phyloP scores from a whole-genome alignment of 2,797 vertebrate genomes.

The Onychomys torridus region DNA sequence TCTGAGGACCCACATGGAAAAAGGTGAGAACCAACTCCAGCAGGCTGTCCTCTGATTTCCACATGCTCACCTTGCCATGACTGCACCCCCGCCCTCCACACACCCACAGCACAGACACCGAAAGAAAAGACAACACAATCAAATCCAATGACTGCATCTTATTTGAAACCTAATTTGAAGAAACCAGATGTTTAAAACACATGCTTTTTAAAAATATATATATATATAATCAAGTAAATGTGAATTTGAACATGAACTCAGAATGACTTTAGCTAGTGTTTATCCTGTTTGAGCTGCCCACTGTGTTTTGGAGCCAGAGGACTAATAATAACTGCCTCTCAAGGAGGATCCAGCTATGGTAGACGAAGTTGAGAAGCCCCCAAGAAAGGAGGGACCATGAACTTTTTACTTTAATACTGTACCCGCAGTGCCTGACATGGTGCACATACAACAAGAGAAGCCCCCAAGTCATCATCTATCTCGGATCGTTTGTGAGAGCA shows the following conservation, averaged over 20 bases:
- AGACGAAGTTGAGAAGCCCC: neutral
- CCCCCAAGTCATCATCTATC: neutral
- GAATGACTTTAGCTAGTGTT: neutral
- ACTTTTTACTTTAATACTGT: neutral
- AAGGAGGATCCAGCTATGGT: neutral
- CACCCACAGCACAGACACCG: neutral
- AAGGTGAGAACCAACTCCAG: neutral
- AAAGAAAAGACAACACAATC: neutral
- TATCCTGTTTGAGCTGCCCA: neutral
- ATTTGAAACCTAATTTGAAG: constrained; percentile 13
- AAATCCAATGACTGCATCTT: neutral
- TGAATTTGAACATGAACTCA: neutral
- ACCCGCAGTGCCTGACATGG: neutral
- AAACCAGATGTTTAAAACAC: neutral
- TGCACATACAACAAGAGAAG: fast-evolving
- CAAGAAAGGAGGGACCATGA: neutral
- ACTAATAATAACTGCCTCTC: neutral
- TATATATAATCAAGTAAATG: neutral
- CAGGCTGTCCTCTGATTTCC: neutral
- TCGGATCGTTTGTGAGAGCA: neutral
- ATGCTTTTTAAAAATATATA: neutral
- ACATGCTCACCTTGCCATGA: neutral
- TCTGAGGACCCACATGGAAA: neutral
- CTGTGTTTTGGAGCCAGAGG: neutral
- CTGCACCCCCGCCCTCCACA: too few relatives aligned